Percentiles rank a stretch among this genome's conserved stretches.
These are phyloP conservation scores for Lytechinus variegatus DNA, from an alignment of 35 echinoderm and acorn worm species.

Conservation along the genomic window DNA sequence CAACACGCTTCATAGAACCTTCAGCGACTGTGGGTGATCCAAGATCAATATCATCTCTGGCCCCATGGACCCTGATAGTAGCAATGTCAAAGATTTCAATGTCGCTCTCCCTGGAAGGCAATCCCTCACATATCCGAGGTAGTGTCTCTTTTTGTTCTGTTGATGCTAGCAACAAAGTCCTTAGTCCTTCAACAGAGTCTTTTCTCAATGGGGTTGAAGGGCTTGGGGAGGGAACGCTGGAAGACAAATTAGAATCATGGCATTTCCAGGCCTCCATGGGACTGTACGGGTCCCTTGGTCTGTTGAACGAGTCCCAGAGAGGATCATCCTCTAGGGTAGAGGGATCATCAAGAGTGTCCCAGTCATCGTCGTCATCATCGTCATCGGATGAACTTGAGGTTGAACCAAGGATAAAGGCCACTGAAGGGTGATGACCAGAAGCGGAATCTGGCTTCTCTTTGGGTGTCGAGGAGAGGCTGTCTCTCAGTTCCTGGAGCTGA, in stretches of 20 bases:
- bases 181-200: not conserved
- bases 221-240: not conserved
- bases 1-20: not conserved
- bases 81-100: not conserved
- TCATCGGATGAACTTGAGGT: not conserved
- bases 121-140: not conserved
- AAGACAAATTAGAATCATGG: conserved; percentile 23
- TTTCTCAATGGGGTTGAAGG: not conserved
- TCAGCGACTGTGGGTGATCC: not conserved
- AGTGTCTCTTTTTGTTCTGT: not conserved
- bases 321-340: not conserved
- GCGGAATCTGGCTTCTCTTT: not conserved
- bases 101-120: not conserved
- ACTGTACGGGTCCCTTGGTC: conserved; percentile 27
- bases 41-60: not conserved
- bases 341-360: conserved; percentile 25
- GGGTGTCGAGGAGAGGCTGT: not conserved
- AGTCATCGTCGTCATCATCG: not conserved
- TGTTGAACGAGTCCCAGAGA: conserved; percentile 27
- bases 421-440: conserved; percentile 19
- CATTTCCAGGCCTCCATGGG: conserved; percentile 38
- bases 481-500: not conserved
- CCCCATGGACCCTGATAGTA: not conserved
- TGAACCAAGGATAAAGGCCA: conserved; percentile 35
- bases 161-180: not conserved